A percentile compares a stretch with the other conserved stretches of the same genome.
phyloP scores from a whole-genome alignment of 2,113 vertebrate species.

The Leuciscus idus region DNA sequence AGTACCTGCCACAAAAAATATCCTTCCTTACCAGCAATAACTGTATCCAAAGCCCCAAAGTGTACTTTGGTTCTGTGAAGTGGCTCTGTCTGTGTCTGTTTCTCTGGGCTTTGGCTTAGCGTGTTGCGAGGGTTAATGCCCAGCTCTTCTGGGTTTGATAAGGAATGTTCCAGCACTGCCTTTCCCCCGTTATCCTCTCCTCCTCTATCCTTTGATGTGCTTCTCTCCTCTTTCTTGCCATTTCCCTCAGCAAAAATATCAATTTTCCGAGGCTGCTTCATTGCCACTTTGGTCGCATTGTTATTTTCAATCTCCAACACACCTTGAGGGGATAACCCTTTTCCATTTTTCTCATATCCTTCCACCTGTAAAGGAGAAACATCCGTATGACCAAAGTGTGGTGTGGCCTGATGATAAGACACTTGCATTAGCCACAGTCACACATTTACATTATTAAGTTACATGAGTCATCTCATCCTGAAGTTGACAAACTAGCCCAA shows the following conservation, averaged over 20 bases:
- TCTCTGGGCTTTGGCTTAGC: conserved; percentile 28
- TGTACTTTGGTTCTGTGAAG: conserved; percentile 27
- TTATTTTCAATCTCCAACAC: conserved; percentile 41
- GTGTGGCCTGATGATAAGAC: conserved; percentile 31
- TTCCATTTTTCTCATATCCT: conserved; percentile 27
- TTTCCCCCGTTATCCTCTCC: conserved; percentile 35
- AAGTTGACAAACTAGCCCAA: not conserved
- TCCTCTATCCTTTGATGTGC: conserved; percentile 37
- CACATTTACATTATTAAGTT: conserved; percentile 9
- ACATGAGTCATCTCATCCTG: not conserved
- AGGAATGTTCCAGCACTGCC: conserved; percentile 32
- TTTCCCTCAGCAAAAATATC: conserved; percentile 33
- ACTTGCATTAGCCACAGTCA: conserved; percentile 17
- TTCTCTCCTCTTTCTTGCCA: conserved; percentile 11
- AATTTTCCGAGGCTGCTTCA: conserved; percentile 34
- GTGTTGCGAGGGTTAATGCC: conserved; percentile 23
- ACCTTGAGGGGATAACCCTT: conserved; percentile 33
- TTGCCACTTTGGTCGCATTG: conserved; percentile 36
- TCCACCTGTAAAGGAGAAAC: conserved; percentile 41
- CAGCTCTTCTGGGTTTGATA: conserved; percentile 41
- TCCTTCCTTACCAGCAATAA: conserved; percentile 34
- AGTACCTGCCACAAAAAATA: conserved; percentile 1
- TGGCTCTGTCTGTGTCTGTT: conserved; percentile 31
- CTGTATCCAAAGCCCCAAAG: conserved; percentile 34
- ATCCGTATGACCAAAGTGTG: conserved; percentile 36